Conservation (phyloP, 2,797 vertebrate species). For the Sebastes aleutianus region DNA sequence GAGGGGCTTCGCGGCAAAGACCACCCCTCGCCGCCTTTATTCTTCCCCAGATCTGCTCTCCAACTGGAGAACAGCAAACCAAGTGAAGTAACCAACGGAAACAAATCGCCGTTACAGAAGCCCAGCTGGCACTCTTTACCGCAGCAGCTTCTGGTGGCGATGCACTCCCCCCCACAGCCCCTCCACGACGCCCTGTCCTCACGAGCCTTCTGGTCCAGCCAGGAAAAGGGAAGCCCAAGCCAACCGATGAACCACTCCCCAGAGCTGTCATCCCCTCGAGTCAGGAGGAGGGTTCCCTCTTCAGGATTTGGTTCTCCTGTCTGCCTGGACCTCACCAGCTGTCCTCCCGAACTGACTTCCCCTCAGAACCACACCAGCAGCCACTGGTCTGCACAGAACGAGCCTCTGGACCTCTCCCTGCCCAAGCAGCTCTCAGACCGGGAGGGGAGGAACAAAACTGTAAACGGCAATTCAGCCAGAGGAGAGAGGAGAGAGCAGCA, state of each 20-base stretch:
- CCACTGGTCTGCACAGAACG: constrained; percentile 69
- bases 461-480: constrained; percentile 60
- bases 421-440: constrained; percentile 68
- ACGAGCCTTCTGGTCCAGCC: constrained; percentile 63
- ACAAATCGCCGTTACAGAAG: constrained; percentile 70
- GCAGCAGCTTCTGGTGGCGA: constrained; percentile 74
- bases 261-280: constrained; percentile 63
- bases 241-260: constrained; percentile 53
- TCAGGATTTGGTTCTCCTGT: constrained; percentile 69
- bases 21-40: constrained; percentile 44
- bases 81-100: constrained; percentile 59
- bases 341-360: constrained; percentile 53
- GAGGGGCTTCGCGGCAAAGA: constrained; percentile 59
- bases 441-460: constrained; percentile 31
- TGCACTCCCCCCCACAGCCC: constrained; percentile 71
- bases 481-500: constrained; percentile 59
- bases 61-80: constrained; percentile 59
- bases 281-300: constrained; percentile 62
- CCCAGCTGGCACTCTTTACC: constrained; percentile 75
- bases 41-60: constrained; percentile 57
- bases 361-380: constrained; percentile 48
- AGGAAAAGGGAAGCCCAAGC: constrained; percentile 68
- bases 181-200: constrained; percentile 51
- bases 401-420: constrained; percentile 85
- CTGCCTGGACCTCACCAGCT: constrained; percentile 67